Conservation (phyloP, 1,140 invertebrate genomes). For the Neodiprion pinetum region DNA sequence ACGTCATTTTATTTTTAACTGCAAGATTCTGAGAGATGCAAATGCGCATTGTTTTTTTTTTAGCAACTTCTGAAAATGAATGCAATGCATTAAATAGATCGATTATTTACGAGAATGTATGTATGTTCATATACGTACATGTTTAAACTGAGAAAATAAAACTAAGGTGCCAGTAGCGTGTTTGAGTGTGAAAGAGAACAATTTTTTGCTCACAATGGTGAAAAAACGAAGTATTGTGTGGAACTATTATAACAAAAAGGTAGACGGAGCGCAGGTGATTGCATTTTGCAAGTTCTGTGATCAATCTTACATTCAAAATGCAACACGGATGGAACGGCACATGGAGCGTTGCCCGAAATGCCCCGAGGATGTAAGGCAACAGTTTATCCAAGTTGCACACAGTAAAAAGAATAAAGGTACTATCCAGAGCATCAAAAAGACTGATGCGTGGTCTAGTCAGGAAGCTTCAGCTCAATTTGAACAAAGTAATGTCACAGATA, state of each 20-base stretch:
- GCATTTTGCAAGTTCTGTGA: conserved; percentile 53
- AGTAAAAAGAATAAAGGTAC: conserved; percentile 44
- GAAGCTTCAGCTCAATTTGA: conserved; percentile 30
- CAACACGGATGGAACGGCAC: conserved; percentile 50
- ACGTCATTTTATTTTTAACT: too few relatives aligned
- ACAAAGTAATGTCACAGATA: conserved; percentile 30
- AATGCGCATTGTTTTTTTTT: too few relatives aligned
- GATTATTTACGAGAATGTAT: too few relatives aligned
- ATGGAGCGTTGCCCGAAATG: conserved; percentile 49
- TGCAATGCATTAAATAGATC: too few relatives aligned
- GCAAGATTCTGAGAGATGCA: too few relatives aligned
- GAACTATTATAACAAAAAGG: conserved; percentile 52
- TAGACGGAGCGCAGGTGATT: conserved; percentile 48
- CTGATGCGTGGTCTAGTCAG: conserved; percentile 37
- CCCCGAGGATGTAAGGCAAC: conserved; percentile 41
- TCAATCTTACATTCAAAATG: conserved; percentile 53
- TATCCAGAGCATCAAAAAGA: conserved; percentile 36
- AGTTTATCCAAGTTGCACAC: conserved; percentile 45
- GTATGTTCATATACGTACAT: too few relatives aligned
- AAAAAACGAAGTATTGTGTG: conserved; percentile 52
- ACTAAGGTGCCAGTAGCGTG: too few relatives aligned
- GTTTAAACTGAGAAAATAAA: too few relatives aligned
- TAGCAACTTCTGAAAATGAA: too few relatives aligned
- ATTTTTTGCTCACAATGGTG: conserved; percentile 37
- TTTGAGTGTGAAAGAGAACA: too few relatives aligned